A percentile compares a stretch with the other conserved stretches of the same genome.
Evolutionary conservation across 2,888 invertebrate species (phyloP).

Genomic region (Eupithecia tripunctaria): DNA sequence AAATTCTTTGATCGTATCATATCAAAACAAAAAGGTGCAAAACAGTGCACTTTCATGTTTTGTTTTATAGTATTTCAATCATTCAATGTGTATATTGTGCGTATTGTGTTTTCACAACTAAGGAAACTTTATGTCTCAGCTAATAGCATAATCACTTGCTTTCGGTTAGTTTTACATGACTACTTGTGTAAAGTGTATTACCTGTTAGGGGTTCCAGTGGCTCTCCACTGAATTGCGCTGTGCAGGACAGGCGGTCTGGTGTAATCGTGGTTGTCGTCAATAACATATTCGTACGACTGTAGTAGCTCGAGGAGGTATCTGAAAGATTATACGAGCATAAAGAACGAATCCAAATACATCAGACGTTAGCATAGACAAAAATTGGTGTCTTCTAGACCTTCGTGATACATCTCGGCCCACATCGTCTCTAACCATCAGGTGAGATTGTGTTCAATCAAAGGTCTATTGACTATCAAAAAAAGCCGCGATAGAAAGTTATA

Average conservation of each 20-base stretch:
- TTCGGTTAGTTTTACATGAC: not conserved
- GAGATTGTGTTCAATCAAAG: too few relatives aligned
- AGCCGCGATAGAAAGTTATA: not conserved
- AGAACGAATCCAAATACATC: not conserved
- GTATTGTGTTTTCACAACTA: too few relatives aligned
- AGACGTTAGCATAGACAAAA: not conserved
- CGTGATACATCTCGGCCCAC: too few relatives aligned
- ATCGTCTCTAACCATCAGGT: too few relatives aligned
- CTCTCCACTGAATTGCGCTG: constrained; percentile 45
- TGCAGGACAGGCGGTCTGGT: constrained; percentile 59
- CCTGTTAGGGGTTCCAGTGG: constrained; percentile 18
- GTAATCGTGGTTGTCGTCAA: constrained; percentile 69
- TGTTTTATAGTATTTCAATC: too few relatives aligned
- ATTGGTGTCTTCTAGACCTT: too few relatives aligned
- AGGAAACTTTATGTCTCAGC: too few relatives aligned
- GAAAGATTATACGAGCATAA: constrained; percentile 3
- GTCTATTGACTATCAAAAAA: too few relatives aligned
- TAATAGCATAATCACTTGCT: not conserved
- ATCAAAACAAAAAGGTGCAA: too few relatives aligned
- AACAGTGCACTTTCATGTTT: too few relatives aligned
- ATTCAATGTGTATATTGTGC: too few relatives aligned
- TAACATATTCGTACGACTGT: constrained; percentile 86
- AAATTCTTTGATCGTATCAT: too few relatives aligned
- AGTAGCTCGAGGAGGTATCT: constrained; percentile 87
- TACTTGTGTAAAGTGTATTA: constrained; percentile 14